Percentiles rank a stretch among this genome's conserved stretches.
Evolutionary conservation across 2,113 vertebrate species (phyloP).

Genomic region (Thryonomys swinderianus): DNA sequence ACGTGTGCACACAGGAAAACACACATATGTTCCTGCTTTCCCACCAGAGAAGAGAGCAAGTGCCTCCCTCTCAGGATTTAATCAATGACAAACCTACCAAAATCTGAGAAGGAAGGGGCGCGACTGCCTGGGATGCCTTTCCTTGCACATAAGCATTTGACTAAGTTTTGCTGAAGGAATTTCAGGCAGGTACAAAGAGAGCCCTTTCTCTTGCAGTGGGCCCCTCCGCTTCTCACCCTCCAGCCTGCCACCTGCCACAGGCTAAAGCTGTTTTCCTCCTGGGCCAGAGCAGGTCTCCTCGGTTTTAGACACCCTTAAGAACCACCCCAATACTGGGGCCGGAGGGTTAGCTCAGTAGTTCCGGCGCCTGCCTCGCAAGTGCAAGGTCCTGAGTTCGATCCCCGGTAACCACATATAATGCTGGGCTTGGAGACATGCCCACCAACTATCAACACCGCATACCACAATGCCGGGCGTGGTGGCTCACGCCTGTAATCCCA

Average conservation of each 20-base stretch:
- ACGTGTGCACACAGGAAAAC: background rate
- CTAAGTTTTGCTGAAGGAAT: slow-evolving; percentile 71
- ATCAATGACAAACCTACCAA: background rate
- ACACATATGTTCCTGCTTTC: background rate
- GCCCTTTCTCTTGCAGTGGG: slow-evolving; percentile 53
- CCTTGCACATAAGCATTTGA: slow-evolving; percentile 71
- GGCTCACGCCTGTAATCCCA: too few species aligned
- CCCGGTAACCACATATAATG: too few species aligned
- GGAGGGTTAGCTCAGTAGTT: too few species aligned
- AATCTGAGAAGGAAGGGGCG: background rate
- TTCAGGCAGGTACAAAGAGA: slow-evolving; percentile 48
- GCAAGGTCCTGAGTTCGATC: too few species aligned
- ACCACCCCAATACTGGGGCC: background rate
- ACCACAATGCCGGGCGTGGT: too few species aligned
- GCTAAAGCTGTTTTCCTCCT: background rate
- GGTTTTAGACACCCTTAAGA: background rate
- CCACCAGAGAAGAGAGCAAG: background rate
- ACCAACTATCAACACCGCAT: too few species aligned
- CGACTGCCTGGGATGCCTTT: background rate
- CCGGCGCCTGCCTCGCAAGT: too few species aligned
- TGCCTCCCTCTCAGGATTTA: background rate
- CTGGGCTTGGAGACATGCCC: too few species aligned
- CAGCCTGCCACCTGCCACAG: background rate
- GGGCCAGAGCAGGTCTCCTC: background rate
- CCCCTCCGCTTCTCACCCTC: background rate